These are phyloP conservation scores for Aporrectodea caliginosa DNA, from an alignment of 1,140 invertebrate genomes.

Conservation along the genomic window DNA sequence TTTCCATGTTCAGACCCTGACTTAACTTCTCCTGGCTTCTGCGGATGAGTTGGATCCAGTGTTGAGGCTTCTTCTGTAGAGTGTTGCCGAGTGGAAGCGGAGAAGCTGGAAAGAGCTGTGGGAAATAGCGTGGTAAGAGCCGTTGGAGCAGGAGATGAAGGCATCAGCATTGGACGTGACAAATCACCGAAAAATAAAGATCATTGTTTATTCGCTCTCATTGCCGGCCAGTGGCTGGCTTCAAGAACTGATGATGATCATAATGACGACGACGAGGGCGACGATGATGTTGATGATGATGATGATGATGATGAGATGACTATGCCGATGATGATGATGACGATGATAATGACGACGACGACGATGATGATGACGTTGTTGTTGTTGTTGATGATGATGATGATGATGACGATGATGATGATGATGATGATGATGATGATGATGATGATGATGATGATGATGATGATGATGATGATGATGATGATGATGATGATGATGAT, in stretches of 20 bases:
- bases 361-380: background rate
- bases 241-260: background rate
- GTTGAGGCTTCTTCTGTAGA: no score
- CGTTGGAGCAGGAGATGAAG: background rate
- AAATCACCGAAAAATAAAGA: background rate
- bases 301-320: background rate
- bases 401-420: background rate
- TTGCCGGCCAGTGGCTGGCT: background rate
- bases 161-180: background rate
- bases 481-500: constrained; percentile 3
- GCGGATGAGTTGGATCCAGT: no score
- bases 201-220: background rate
- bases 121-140: no score
- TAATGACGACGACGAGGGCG: background rate
- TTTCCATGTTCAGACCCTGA: no score
- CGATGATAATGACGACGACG: background rate
- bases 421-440: constrained; percentile 3
- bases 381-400: background rate
- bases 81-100: no score
- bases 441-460: constrained; percentile 2
- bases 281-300: background rate
- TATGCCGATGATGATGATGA: background rate
- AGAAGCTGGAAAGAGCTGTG: no score
- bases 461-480: constrained; percentile 2
- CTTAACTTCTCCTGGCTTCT: no score